These are phyloP conservation scores for Brachypterus glaber DNA, from an alignment of 2,888 invertebrate species.

Conservation along the genomic window DNA sequence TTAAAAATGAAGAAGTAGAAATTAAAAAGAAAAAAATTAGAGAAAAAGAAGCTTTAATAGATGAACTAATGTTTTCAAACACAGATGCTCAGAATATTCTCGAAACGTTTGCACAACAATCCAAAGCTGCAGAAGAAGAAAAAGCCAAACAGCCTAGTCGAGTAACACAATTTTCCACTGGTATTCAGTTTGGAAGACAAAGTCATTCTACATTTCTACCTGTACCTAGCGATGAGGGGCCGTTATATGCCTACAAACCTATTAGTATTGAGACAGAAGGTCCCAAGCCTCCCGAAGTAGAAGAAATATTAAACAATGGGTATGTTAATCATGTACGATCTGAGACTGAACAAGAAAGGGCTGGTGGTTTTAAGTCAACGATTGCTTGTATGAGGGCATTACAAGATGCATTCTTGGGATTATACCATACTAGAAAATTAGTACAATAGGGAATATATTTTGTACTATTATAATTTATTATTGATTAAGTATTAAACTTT, in stretches of 20 bases:
- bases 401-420: slow-evolving; percentile 77
- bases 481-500: too few relatives aligned
- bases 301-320: slow-evolving; percentile 54
- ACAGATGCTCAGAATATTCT: slow-evolving; percentile 83
- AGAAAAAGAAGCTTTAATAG: slow-evolving; percentile 86
- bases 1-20: slow-evolving; percentile 56
- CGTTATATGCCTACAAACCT: slow-evolving; percentile 60
- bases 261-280: slow-evolving; percentile 57
- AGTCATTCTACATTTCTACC: slow-evolving; percentile 54
- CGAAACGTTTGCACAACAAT: slow-evolving; percentile 61
- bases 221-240: slow-evolving; percentile 68
- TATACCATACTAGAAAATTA: slow-evolving; percentile 45
- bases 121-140: slow-evolving; percentile 49
- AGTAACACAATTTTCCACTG: slow-evolving; percentile 73
- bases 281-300: slow-evolving; percentile 57
- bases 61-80: slow-evolving; percentile 90
- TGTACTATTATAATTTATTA: too few relatives aligned
- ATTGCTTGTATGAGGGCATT: slow-evolving; percentile 79
- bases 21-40: slow-evolving; percentile 73
- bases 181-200: slow-evolving; percentile 69
- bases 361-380: slow-evolving; percentile 78
- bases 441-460: slow-evolving; percentile 9
- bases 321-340: slow-evolving; percentile 67
- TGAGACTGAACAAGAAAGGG: slow-evolving; percentile 65
- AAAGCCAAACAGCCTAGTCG: slow-evolving; percentile 39